Percentiles rank a stretch among this genome's conserved stretches.
These are phyloP conservation scores for Sycophila sp. DNA, from an alignment of 1,140 invertebrate genomes.

Conservation along the genomic window DNA sequence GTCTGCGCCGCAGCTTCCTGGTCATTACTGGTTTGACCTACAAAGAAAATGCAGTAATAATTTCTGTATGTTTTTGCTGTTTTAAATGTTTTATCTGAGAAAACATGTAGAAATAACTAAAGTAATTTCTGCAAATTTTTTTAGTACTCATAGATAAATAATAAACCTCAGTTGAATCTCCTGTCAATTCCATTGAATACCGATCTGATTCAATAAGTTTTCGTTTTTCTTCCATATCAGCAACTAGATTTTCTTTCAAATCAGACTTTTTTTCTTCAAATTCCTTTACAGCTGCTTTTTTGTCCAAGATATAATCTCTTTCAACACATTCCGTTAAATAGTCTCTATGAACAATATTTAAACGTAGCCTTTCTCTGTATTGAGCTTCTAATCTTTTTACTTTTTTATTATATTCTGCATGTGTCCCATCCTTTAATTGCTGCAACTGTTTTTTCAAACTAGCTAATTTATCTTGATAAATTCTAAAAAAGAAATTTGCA, in stretches of 20 bases:
- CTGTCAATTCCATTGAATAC: slow-evolving; percentile 86
- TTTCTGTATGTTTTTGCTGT: not conserved
- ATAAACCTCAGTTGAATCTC: slow-evolving; percentile 82
- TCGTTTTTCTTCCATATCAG: slow-evolving; percentile 92
- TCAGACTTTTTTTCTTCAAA: slow-evolving; percentile 97
- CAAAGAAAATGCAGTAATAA: not conserved
- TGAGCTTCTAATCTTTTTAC: slow-evolving; percentile 85
- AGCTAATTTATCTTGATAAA: slow-evolving; percentile 93
- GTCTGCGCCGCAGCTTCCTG: slow-evolving; percentile 87
- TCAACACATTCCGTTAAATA: slow-evolving; percentile 88
- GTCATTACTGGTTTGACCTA: slow-evolving; percentile 82
- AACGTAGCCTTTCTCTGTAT: slow-evolving; percentile 74
- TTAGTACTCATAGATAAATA: not conserved
- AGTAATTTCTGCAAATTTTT: not conserved
- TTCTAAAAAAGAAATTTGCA: slow-evolving; percentile 68
- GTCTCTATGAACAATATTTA: slow-evolving; percentile 87
- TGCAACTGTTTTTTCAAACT: slow-evolving; percentile 90
- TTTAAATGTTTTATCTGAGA: no score
- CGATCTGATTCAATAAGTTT: slow-evolving; percentile 89
- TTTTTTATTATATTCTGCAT: slow-evolving; percentile 87
- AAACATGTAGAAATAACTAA: not conserved
- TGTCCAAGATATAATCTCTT: slow-evolving; percentile 87
- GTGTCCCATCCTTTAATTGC: slow-evolving; percentile 85
- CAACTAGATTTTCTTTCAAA: slow-evolving; percentile 87
- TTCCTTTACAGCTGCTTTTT: slow-evolving; percentile 87